phyloP scores from a whole-genome alignment of 30 jellyfish, hydroid and myxozoan genomes.

The Phacellophora camtschatica region DNA sequence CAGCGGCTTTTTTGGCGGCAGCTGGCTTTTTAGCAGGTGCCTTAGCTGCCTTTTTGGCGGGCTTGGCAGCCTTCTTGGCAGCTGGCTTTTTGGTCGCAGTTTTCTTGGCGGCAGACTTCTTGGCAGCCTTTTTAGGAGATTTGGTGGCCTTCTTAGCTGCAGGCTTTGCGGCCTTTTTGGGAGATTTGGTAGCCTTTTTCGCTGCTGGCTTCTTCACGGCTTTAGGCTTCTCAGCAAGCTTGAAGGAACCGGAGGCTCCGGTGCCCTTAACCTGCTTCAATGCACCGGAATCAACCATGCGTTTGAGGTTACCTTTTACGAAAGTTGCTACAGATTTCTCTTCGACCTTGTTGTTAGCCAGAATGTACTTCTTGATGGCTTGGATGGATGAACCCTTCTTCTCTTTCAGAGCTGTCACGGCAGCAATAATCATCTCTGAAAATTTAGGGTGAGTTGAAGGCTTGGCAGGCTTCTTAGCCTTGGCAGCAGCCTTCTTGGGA shows the following conservation, averaged over 20 bases:
- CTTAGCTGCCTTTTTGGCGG: slow-evolving; percentile 47
- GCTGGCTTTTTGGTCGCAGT: slow-evolving; percentile 37
- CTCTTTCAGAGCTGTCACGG: slow-evolving; percentile 66
- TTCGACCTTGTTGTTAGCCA: slow-evolving; percentile 69
- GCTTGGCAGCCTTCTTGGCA: slow-evolving; percentile 44
- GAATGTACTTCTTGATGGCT: slow-evolving; percentile 69
- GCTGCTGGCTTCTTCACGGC: slow-evolving; percentile 55
- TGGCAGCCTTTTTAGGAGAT: slow-evolving; percentile 28
- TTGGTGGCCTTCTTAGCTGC: slow-evolving; percentile 67
- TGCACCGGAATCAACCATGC: slow-evolving; percentile 24
- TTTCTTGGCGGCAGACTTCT: slow-evolving; percentile 61
- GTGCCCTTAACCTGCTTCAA: slow-evolving; percentile 62
- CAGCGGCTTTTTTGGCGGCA: slow-evolving; percentile 43
- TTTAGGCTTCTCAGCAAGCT: slow-evolving; percentile 37
- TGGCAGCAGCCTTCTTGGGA: slow-evolving; percentile 9
- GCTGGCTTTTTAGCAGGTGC: slow-evolving; percentile 30
- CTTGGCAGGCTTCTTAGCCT: slow-evolving; percentile 36
- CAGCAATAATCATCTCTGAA: slow-evolving; percentile 79
- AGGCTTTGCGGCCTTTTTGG: slow-evolving; percentile 26
- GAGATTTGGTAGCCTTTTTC: neutral
- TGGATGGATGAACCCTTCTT: slow-evolving; percentile 79
- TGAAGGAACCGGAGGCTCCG: slow-evolving; percentile 89
- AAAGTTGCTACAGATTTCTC: slow-evolving; percentile 58
- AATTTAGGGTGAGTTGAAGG: slow-evolving; percentile 73
- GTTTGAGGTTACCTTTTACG: slow-evolving; percentile 70